phyloP scores from a whole-genome alignment of 92 coral and sea anemone genomes.

The Bergia puertoricense region DNA sequence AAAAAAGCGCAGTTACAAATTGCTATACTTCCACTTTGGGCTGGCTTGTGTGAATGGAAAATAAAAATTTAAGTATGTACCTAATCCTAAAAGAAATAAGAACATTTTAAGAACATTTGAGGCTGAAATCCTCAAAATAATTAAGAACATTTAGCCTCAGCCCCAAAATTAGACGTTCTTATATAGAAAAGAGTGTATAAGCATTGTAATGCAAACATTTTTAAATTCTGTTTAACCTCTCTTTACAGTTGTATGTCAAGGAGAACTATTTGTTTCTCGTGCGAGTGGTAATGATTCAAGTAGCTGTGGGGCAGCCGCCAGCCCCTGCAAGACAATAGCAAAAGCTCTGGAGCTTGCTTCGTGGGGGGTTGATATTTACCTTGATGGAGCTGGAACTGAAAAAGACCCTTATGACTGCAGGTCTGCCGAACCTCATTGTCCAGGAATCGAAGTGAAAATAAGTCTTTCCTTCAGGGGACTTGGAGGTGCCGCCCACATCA shows the following conservation, averaged over 20 bases:
- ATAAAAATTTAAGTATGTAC: no score
- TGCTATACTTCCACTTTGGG: no score
- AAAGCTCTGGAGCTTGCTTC: not conserved
- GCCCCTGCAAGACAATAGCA: conserved; percentile 6
- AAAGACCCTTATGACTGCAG: conserved; percentile 6
- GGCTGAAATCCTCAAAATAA: no score
- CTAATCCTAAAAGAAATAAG: no score
- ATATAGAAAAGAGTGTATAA: no score
- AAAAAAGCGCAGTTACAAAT: no score
- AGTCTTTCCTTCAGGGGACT: not conserved
- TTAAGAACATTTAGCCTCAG: no score
- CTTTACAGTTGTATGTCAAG: not conserved
- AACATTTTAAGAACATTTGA: no score
- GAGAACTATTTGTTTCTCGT: not conserved
- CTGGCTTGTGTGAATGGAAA: no score
- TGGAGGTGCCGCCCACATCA: not conserved
- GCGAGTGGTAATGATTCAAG: not conserved
- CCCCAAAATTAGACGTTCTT: no score
- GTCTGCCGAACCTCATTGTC: not conserved
- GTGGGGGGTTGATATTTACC: not conserved
- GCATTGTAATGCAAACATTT: no score
- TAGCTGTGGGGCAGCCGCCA: not conserved
- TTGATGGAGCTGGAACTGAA: conserved; percentile 24
- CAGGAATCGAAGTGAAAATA: not conserved
- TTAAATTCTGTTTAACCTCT: not conserved